Percentiles rank a stretch among this genome's conserved stretches.
phyloP scores from a whole-genome alignment of 1,140 invertebrate species.

The Diachasmimorpha longicaudata region DNA sequence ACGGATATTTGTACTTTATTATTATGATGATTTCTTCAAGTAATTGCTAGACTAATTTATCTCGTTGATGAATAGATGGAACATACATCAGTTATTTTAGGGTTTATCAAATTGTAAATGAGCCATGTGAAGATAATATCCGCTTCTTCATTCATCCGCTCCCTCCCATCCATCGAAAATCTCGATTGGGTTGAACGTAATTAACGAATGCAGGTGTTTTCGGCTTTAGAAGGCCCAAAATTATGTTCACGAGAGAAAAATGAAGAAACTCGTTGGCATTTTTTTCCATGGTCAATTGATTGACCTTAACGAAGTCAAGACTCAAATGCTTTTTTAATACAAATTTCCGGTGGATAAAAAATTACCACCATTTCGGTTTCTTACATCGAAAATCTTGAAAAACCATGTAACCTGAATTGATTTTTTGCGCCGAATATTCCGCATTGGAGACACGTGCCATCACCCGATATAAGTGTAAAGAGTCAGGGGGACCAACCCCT shows the following conservation, averaged over 20 bases:
- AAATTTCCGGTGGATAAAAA: neutral
- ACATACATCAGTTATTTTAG: neutral
- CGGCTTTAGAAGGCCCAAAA: no score
- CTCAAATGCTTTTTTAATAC: no score
- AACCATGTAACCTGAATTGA: neutral
- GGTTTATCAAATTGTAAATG: constrained; percentile 7
- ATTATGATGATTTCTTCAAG: no score
- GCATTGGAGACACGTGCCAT: neutral
- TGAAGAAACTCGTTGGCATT: no score
- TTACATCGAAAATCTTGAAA: neutral
- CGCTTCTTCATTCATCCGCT: constrained; percentile 24
- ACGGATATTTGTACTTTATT: no score
- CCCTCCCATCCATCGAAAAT: neutral
- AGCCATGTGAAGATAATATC: constrained; percentile 6
- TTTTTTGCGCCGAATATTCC: neutral
- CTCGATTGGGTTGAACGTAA: neutral
- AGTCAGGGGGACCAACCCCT: neutral
- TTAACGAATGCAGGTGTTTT: neutral
- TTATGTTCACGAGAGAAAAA: no score
- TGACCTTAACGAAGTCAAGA: no score
- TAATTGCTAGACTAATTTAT: no score
- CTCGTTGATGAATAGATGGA: no score
- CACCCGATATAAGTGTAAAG: neutral
- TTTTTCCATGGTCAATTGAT: no score
- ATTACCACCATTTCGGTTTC: neutral